phyloP scores from a whole-genome alignment of 2,797 vertebrate species.

The Brachyalestes nurse region DNA sequence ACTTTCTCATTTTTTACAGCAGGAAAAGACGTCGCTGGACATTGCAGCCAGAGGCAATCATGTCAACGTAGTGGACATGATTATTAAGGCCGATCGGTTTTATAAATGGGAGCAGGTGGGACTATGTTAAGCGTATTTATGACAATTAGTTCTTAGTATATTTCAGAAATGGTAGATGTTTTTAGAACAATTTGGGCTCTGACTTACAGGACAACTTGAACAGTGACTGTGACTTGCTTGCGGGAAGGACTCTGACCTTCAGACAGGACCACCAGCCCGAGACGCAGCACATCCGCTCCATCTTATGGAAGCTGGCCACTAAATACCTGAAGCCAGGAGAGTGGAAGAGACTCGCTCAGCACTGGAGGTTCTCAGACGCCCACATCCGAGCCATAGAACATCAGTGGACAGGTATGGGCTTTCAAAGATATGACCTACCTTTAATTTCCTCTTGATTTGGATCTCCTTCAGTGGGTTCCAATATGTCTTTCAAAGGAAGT shows the following conservation, averaged over 20 bases:
- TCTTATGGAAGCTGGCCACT: conserved; percentile 88
- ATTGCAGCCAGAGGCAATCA: conserved; percentile 88
- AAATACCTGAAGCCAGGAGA: conserved; percentile 81
- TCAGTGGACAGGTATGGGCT: conserved; percentile 79
- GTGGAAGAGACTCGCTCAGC: conserved; percentile 88
- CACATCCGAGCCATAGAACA: conserved; percentile 88
- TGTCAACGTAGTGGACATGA: conserved; percentile 87
- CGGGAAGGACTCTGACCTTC: conserved; percentile 69
- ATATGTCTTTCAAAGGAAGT: no score
- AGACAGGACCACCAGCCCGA: conserved; percentile 86
- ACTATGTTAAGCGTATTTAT: neutral
- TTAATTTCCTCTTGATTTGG: no score
- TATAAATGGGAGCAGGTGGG: conserved; percentile 88
- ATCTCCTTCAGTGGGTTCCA: no score
- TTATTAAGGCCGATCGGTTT: conserved; percentile 91
- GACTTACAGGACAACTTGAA: conserved; percentile 41
- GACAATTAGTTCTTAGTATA: neutral
- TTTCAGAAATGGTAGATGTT: no score
- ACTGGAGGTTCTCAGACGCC: conserved; percentile 88
- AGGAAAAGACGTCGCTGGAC: conserved; percentile 87
- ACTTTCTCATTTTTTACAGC: conserved; percentile 70
- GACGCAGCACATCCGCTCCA: conserved; percentile 85
- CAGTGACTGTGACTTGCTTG: conserved; percentile 68
- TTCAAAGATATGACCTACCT: no score
- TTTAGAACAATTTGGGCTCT: neutral